phyloP scores from a whole-genome alignment of 2,797 vertebrate species.

The Galagoides demidoff region DNA sequence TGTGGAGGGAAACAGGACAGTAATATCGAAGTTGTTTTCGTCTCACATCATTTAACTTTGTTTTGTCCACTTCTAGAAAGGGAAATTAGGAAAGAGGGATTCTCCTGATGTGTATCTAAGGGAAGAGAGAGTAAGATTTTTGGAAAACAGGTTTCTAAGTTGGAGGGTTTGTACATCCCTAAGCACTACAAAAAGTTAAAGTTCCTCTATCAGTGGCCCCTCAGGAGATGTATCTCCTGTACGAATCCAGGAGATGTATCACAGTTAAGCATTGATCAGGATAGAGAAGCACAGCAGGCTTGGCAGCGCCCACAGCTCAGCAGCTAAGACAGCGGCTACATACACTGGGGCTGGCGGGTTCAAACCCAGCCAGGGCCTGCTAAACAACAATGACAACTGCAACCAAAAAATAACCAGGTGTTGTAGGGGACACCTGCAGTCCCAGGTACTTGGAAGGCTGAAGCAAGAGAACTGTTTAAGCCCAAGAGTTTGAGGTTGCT shows the following conservation, averaged over 20 bases:
- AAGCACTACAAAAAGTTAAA: not conserved
- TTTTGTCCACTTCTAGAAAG: not conserved
- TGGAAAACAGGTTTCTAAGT: not conserved
- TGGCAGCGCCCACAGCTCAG: too few species aligned
- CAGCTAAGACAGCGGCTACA: too few species aligned
- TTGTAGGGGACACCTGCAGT: too few species aligned
- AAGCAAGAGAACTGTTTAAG: too few species aligned
- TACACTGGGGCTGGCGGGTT: too few species aligned
- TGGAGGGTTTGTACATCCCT: not conserved
- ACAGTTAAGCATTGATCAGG: not conserved
- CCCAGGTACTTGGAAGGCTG: too few species aligned
- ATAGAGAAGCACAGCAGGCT: not conserved
- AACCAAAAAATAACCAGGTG: too few species aligned
- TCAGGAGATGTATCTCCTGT: not conserved
- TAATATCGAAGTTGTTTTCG: not conserved
- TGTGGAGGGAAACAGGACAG: not conserved
- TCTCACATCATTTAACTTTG: not conserved
- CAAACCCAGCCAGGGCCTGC: too few species aligned
- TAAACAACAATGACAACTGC: too few species aligned
- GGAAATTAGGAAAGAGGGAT: not conserved
- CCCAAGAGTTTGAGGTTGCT: too few species aligned
- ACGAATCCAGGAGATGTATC: not conserved
- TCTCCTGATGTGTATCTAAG: not conserved
- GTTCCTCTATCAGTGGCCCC: not conserved
- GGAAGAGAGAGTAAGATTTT: not conserved